Conservation (phyloP, 2,113 vertebrate genomes). For the Cololabis saira region DNA sequence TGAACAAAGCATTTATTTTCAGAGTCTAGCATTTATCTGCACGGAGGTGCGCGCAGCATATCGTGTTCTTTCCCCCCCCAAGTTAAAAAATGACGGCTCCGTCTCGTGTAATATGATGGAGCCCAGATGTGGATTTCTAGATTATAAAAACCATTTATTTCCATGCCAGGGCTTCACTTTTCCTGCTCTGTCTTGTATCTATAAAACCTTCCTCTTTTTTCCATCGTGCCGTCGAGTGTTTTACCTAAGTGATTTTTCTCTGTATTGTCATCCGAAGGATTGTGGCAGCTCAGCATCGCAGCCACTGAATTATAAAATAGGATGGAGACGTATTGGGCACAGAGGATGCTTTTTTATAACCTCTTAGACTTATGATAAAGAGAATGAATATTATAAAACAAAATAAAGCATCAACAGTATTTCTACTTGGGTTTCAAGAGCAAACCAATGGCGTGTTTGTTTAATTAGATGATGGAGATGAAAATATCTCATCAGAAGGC, state of each 20-base stretch:
- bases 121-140: constrained; percentile 21
- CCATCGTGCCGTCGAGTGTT: constrained; percentile 23
- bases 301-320: constrained; percentile 57
- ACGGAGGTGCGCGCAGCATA: background rate
- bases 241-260: constrained; percentile 48
- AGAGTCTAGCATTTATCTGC: constrained; percentile 9
- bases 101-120: constrained; percentile 22
- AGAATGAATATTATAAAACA: background rate
- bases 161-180: constrained; percentile 28
- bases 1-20: background rate
- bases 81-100: constrained; percentile 24
- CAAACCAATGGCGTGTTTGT: too few relatives aligned
- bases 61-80: background rate
- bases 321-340: constrained; percentile 30
- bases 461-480: too few relatives aligned
- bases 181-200: constrained; percentile 11
- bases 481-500: background rate
- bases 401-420: too few relatives aligned
- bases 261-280: constrained; percentile 42
- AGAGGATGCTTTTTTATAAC: constrained; percentile 22
- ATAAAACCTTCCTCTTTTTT: constrained; percentile 24
- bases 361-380: background rate
- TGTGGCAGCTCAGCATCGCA: constrained; percentile 47
- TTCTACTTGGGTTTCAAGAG: too few relatives aligned
- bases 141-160: constrained; percentile 41